Conservation (phyloP, 2,113 vertebrate species). For the Eubucco bourcierii region DNA sequence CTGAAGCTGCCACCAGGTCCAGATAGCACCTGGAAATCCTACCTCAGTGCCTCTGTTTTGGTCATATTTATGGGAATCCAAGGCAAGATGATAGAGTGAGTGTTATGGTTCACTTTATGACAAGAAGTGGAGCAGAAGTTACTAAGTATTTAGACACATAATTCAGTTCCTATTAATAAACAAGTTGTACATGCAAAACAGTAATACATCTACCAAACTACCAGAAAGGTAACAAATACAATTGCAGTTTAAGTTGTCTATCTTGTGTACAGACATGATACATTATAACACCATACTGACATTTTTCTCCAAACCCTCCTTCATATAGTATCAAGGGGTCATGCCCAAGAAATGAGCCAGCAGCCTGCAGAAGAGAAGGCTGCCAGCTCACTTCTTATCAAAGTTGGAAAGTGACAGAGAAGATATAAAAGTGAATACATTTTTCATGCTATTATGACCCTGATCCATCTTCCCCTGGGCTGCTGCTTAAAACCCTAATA, state of each 20-base stretch:
- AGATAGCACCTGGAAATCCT: not conserved
- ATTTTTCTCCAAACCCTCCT: not conserved
- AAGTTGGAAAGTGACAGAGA: not conserved
- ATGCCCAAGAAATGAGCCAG: rapidly evolving
- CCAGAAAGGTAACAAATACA: not conserved
- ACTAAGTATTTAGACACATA: not conserved
- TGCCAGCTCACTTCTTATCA: not conserved
- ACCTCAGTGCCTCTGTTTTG: not conserved
- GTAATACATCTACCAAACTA: not conserved
- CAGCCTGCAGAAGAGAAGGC: not conserved
- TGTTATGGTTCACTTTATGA: rapidly evolving
- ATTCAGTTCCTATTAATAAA: not conserved
- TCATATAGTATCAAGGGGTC: not conserved
- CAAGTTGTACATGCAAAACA: not conserved
- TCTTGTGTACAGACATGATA: not conserved
- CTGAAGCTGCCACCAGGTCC: rapidly evolving
- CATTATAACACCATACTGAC: not conserved
- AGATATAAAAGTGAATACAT: not conserved
- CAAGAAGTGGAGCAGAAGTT: not conserved
- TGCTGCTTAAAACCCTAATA: not conserved
- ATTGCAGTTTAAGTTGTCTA: not conserved
- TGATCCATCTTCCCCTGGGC: not conserved
- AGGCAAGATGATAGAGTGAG: not conserved
- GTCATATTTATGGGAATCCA: rapidly evolving
- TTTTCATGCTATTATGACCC: not conserved